Evolutionary conservation across 2,888 invertebrate species (phyloP), one percentile per base, ranked within the genome.

Genomic region (Pogonocherus hispidulus): DNA sequence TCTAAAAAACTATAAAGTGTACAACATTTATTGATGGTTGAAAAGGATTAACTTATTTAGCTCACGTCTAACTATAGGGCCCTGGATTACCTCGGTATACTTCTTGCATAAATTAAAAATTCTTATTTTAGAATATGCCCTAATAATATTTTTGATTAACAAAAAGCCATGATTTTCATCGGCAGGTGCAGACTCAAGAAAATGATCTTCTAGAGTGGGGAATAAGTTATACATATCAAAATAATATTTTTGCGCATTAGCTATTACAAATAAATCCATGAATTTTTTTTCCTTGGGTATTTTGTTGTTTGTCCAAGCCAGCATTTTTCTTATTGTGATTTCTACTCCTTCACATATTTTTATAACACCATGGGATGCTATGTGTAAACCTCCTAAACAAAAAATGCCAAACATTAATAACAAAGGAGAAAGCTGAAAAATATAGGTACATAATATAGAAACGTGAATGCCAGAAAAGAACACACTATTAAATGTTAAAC

Each of bases 1-100:
- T n/a, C n/a, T n/a, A n/a, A 52, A 64, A 16, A 14, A 51, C 6
- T 23, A 59, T 18, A 49, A 35, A 65, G 18, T 57, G 27, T 55
- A 56, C 6, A 3, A 41, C 41, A 41, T 9, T 44, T 14, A 14
- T 3, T 44, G 18, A 44, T 44, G 44, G 18, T 16, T 44, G 18
- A 44, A 18, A 3, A 44, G 2, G 3, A 16, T 16, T 14, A 44
- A 3, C 6, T 44, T 16, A 44, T 16, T 44, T 4, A 18, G 44
- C 14, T 44, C 16, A 3, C 18, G 44, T 44, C 44, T 44, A 16
- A 16, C 18, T 8, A 32, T 32, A 2, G 32, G 32, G 2, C 32
- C 32, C 9, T 32, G 32, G 11, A 32, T 32, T 9, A 32, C 11
- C 11, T 32, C 32, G 2, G 32, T 32, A 9, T 32, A 32, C 11